Evolutionary conservation across 2,888 invertebrate genomes (phyloP).

Genomic region (Rapana venosa): DNA sequence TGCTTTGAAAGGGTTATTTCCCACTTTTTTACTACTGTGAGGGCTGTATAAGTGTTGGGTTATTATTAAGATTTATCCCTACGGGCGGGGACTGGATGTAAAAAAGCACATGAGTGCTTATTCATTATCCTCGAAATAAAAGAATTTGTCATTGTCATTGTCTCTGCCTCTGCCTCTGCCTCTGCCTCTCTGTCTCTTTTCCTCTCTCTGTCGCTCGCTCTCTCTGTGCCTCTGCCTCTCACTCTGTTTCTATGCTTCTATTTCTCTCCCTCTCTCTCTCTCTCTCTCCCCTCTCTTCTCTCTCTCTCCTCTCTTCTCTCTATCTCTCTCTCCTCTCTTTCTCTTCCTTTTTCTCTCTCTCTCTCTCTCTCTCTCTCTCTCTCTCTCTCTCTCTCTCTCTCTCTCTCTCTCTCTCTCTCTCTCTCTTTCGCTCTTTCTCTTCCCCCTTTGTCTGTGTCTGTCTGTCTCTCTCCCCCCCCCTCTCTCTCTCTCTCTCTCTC

Average conservation of each 20-base stretch:
- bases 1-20: no score
- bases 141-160: no score
- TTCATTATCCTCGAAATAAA: no score
- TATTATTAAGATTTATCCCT: no score
- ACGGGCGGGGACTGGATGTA: no score
- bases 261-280: neutral
- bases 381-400: neutral
- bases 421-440: no score
- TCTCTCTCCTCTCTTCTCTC: neutral
- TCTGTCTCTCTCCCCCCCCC: neutral
- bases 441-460: neutral
- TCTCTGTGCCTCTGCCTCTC: conserved; percentile 6
- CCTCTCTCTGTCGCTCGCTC: neutral
- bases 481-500: neutral
- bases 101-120: no score
- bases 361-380: neutral
- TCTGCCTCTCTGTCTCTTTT: neutral
- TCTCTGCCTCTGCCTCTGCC: neutral
- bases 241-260: neutral
- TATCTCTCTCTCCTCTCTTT: neutral
- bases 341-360: neutral
- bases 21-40: no score
- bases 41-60: no score
- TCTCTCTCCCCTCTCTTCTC: neutral
- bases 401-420: neutral